phyloP scores from a whole-genome alignment of 2,888 invertebrate species.

The Suillia variegata region DNA sequence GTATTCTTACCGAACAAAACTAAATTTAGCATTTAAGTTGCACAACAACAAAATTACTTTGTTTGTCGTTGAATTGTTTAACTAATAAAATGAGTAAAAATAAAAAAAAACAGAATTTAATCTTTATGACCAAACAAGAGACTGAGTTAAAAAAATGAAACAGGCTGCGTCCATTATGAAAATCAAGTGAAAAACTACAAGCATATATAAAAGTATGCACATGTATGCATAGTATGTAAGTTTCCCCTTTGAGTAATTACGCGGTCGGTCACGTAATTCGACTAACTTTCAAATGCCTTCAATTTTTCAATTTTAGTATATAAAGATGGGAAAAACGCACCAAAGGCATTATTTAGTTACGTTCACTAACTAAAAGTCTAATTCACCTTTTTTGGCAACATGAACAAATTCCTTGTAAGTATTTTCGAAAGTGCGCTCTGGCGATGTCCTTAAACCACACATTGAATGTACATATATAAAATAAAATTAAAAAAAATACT shows the following conservation, averaged over 20 bases:
- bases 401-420: conserved; percentile 34
- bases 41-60: too few relatives aligned
- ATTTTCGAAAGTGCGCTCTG: neutral
- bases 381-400: conserved; percentile 20
- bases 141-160: too few relatives aligned
- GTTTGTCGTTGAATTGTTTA: too few relatives aligned
- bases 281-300: conserved; percentile 9
- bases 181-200: too few relatives aligned
- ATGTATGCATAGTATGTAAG: too few relatives aligned
- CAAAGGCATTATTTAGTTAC: conserved; percentile 14
- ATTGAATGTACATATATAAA: neutral
- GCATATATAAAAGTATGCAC: too few relatives aligned
- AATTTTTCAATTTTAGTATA: conserved; percentile 25
- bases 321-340: conserved; percentile 16
- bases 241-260: neutral
- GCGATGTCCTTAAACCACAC: neutral
- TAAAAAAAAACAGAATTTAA: too few relatives aligned
- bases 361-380: conserved; percentile 17
- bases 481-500: neutral
- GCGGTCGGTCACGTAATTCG: conserved; percentile 36
- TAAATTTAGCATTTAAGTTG: too few relatives aligned
- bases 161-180: too few relatives aligned
- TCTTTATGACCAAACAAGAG: too few relatives aligned
- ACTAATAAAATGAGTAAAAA: too few relatives aligned
- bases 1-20: too few relatives aligned